Evolutionary conservation across 1,140 invertebrate genomes (phyloP).

Genomic region (Bombus superbus): DNA sequence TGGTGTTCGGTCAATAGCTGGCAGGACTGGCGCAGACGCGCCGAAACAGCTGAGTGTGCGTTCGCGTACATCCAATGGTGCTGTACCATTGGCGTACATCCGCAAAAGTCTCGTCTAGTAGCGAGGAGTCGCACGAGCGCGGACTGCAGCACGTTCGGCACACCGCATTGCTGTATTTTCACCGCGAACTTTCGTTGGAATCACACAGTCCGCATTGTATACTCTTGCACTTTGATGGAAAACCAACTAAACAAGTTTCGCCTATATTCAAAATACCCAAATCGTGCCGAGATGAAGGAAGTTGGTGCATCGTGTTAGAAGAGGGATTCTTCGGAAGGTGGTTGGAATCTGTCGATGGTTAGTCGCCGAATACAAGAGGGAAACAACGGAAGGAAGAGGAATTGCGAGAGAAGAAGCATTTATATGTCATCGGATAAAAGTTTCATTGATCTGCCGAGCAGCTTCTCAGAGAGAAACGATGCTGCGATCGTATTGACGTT

Average conservation of each 20-base stretch:
- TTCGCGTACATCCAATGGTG: constrained; percentile 40
- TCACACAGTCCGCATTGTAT: neutral
- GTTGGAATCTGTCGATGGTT: neutral
- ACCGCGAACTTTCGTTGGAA: neutral
- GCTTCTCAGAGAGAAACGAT: constrained; percentile 15
- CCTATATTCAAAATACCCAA: neutral
- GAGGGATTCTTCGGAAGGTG: neutral
- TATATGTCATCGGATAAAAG: neutral
- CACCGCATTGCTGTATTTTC: constrained; percentile 77
- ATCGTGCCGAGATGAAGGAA: neutral
- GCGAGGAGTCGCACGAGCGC: constrained; percentile 68
- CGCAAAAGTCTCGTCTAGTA: constrained; percentile 62
- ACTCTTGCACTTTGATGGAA: neutral
- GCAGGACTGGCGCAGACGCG: constrained; percentile 78
- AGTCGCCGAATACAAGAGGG: too few relatives aligned
- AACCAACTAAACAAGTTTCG: neutral
- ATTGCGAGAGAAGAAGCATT: neutral
- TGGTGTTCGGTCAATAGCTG: constrained; percentile 81
- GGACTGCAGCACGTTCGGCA: constrained; percentile 56
- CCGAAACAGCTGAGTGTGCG: constrained; percentile 64
- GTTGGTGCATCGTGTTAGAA: constrained; percentile 16
- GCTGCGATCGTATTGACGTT: constrained; percentile 31
- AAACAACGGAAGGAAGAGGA: neutral
- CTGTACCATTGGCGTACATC: constrained; percentile 49
- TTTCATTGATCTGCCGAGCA: constrained; percentile 16